These are phyloP conservation scores for Sphaerophoria rueppellii DNA, from an alignment of 2,888 invertebrate species.

Conservation along the genomic window DNA sequence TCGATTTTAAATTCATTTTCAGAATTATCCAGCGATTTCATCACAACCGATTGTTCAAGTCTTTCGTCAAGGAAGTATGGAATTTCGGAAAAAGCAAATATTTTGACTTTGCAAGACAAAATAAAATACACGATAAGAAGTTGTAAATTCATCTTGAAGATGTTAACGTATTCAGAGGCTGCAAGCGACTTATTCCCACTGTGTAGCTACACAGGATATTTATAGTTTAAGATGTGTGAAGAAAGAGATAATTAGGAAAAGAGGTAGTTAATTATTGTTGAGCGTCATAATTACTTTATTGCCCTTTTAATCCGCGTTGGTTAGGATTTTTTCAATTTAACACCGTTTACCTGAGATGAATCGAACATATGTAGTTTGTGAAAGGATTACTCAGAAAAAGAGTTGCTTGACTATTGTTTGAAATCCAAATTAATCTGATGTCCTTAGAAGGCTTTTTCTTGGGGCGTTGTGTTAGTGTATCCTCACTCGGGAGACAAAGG, in stretches of 20 bases:
- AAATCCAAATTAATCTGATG: no score
- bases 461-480: no score
- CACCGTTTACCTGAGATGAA: no score
- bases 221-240: background rate
- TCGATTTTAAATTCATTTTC: slow-evolving; percentile 80
- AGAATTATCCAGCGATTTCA: slow-evolving; percentile 38
- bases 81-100: background rate
- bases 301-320: no score
- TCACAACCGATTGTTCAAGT: slow-evolving; percentile 50
- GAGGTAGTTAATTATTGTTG: background rate
- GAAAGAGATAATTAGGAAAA: slow-evolving; percentile 4
- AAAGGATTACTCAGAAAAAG: no score
- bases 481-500: no score
- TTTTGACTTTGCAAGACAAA: slow-evolving; percentile 1
- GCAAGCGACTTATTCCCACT: background rate
- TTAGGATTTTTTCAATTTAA: no score
- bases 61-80: slow-evolving; percentile 53
- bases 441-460: no score
- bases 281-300: no score
- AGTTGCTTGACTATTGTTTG: no score
- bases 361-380: no score
- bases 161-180: background rate
- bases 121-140: background rate
- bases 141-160: slow-evolving; percentile 30
- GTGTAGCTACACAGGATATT: background rate